Conservation (phyloP, 2,797 vertebrate species). For the Channa striata region DNA sequence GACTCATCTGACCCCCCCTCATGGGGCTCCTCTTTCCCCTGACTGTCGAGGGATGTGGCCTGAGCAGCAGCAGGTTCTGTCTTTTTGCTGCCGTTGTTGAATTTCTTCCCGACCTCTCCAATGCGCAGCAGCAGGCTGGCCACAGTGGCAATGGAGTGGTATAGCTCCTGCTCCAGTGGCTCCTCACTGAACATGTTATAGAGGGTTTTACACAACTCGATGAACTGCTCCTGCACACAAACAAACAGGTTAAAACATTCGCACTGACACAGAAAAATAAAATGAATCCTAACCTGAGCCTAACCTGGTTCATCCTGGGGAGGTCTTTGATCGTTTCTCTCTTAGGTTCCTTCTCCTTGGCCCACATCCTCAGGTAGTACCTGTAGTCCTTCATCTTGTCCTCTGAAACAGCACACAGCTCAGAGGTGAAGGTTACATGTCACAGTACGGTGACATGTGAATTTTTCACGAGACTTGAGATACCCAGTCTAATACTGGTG, state of each 20-base stretch:
- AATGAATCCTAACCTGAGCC: fast-evolving
- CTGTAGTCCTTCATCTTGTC: conserved; percentile 94
- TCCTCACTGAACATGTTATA: conserved; percentile 99
- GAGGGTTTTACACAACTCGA: conserved; percentile 96
- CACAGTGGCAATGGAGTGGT: conserved; percentile 96
- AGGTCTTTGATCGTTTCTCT: conserved; percentile 96
- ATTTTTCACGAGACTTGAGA: too few species aligned
- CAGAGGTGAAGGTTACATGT: neutral
- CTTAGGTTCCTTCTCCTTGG: conserved; percentile 91
- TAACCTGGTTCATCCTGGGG: conserved; percentile 97
- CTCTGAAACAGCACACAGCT: conserved; percentile 79
- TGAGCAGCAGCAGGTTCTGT: conserved; percentile 12
- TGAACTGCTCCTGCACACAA: conserved; percentile 92
- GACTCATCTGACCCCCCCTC: conserved; percentile 73
- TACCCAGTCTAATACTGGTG: too few species aligned
- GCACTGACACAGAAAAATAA: neutral
- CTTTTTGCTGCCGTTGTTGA: conserved; percentile 84
- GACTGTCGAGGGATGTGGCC: neutral
- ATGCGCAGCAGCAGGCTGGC: conserved; percentile 95
- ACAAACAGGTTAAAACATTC: neutral
- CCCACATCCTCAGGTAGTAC: conserved; percentile 96
- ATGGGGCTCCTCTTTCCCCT: conserved; percentile 26
- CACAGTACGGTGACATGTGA: too few species aligned
- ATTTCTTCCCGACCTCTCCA: conserved; percentile 96
- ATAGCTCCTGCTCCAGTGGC: conserved; percentile 91